phyloP scores from a whole-genome alignment of 2,888 invertebrate genomes.

The Lasioglossum calceatum region DNA sequence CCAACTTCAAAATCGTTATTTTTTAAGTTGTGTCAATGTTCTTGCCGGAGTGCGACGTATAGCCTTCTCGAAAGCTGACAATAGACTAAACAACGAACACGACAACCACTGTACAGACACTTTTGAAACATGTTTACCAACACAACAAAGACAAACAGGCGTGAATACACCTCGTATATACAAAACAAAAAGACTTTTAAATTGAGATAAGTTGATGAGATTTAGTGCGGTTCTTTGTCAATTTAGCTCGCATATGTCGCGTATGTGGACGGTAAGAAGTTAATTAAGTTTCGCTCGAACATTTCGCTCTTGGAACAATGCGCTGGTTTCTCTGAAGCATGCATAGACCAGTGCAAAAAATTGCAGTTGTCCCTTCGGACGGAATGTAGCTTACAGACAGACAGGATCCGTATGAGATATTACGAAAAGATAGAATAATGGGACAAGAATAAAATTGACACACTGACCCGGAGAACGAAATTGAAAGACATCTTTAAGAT shows the following conservation, averaged over 20 bases:
- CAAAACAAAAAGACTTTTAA: neutral
- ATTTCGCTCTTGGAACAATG: neutral
- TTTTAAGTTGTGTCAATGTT: no score
- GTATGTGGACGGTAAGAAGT: neutral
- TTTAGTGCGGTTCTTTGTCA: neutral
- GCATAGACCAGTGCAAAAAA: neutral
- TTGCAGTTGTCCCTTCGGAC: neutral
- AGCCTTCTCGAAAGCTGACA: no score
- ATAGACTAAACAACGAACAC: no score
- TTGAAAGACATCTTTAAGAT: neutral
- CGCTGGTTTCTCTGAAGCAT: neutral
- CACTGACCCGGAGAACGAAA: neutral
- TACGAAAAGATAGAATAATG: neutral
- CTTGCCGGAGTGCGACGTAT: no score
- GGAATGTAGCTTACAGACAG: neutral
- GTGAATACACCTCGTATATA: no score
- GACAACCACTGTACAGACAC: no score
- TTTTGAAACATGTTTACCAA: no score
- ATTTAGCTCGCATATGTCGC: neutral
- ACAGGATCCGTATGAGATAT: neutral
- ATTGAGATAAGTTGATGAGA: neutral
- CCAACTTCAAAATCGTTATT: no score
- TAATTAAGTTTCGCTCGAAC: conserved; percentile 1
- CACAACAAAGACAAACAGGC: no score
- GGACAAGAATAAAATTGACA: neutral